Base-by-base conservation (phyloP, 1,140 invertebrate genomes). In the Drosophila mauritiana region DNA sequence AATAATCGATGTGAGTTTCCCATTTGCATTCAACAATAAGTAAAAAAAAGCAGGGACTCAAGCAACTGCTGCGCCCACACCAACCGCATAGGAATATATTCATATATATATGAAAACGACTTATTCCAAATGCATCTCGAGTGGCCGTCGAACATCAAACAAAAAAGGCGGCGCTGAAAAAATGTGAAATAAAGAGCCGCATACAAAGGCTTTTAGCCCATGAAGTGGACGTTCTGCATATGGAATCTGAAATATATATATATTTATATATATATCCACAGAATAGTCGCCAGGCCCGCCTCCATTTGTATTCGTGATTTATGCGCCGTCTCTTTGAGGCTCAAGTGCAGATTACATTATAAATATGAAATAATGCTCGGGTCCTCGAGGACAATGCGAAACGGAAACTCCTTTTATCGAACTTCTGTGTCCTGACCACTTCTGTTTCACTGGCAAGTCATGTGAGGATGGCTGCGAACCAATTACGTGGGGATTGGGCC, bases 301-400 rank as follows among this genome's bases (percentile, higher is more conserved):
- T 49, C 54, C 73, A 61, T 77, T 61, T 43, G 40, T 31, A 40
- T 76, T 68, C 72, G 64, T 86, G 83, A 86, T 86, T 86, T 86
- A 88, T 86, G 83, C 84, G 79, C 68, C 75, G 70, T 79, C 83
- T 72, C 83, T 88, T 86, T 86, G 83, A 79, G 83, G 69, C 73
- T 88, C 57, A 86, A 86, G 83, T 88, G 83, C 75, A 88, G 83
- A 83, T 86, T 86, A 86, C 83, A 86, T 86, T 86, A 86, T 86
- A 88, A 86, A 86, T 86, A 86, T 86, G 83, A 86, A 86, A 88
- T 86, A 86, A 86, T 83, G 57, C 82, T 51, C 43, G 53, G 75
- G 70, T 79, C 75, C 83, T 86, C 78, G 72, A 88, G 83, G 75
- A 86, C 83, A 79, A 76, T 82, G 74, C 73, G 52, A 62, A 68